These are phyloP conservation scores for Myodes glareolus DNA, from an alignment of 2,113 vertebrate species.

Conservation along the genomic window DNA sequence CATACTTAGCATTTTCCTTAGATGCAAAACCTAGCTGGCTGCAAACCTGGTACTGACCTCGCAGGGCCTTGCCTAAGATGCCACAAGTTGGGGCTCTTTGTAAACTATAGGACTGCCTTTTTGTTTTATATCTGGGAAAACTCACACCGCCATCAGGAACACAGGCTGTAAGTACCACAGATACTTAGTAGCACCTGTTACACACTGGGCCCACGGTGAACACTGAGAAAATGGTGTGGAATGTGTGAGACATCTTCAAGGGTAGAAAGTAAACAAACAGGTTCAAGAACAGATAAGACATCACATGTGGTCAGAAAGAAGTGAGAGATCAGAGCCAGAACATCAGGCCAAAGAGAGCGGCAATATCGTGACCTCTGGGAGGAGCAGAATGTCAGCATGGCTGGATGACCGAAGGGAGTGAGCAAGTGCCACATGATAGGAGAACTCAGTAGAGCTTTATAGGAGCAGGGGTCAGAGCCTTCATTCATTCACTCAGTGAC, in stretches of 20 bases:
- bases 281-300: not conserved
- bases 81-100: not conserved
- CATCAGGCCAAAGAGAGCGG: not conserved
- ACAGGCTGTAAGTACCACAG: not conserved
- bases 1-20: not conserved
- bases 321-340: not conserved
- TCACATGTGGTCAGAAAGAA: not conserved
- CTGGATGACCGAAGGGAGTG: not conserved
- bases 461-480: not conserved
- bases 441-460: not conserved
- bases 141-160: not conserved
- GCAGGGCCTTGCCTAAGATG: not conserved
- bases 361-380: not conserved
- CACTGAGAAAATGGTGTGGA: not conserved
- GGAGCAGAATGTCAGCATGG: not conserved
- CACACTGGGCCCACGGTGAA: not conserved
- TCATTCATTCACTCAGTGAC: not conserved
- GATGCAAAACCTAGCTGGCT: not conserved
- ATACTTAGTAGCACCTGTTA: not conserved
- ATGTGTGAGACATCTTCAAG: not conserved
- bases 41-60: not conserved
- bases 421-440: not conserved
- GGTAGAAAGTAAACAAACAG: not conserved
- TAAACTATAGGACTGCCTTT: not conserved
- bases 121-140: not conserved